Base-by-base conservation (phyloP, 2,888 invertebrate species). In the Drosophila niveifrons region DNA sequence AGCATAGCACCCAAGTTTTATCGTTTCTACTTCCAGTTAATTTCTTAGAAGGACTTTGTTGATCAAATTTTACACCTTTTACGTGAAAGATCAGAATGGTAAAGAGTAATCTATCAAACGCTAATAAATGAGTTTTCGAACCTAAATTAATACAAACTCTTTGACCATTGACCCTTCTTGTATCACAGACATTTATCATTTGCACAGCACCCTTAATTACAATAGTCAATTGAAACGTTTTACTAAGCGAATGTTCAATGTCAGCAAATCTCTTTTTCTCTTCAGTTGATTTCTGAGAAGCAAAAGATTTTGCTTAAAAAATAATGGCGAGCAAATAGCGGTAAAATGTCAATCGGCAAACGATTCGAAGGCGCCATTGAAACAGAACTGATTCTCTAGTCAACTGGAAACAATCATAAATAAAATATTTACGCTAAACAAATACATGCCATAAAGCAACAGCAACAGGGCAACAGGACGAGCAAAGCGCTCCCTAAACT, bases 391-490 rank as follows among this genome's bases (percentile, higher is more conserved):
- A 76, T 75, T 70, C 80, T 57, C 66, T 70, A 80, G 77, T 81
- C 81, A 81, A 80, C 73, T 83, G 88, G 85, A 85, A 88, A 72
- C 59, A 88, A 80, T 88, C 82, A 88, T 80, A 85, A 85, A 85
- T 82, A 85, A 85, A 82, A 79, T 79, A 81, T 73, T 65, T 46
- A 61, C 57, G 74, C 58, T 58, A 68, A 64, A 69, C 71, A 86
- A 80, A 73, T 64, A 78, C 44, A 62, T 39, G 44, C 50, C 55
- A 48, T n/a, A 11, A 36, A 36, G 18, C 15, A 52, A 28, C 43
- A 41, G 23, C 28, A 46, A 47, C 39, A 18, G 56, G 15, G 39
- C 39, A 63, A 47, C 29, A 13, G 48, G 31, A 31, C 15, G 28
- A 10, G 8, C 17, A 23, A 39, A 41, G 7, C 11, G 3, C 23